A percentile compares a stretch with the other conserved stretches of the same genome.
Conservation (phyloP, 2,888 invertebrate species). For the Noctua fimbriata region DNA sequence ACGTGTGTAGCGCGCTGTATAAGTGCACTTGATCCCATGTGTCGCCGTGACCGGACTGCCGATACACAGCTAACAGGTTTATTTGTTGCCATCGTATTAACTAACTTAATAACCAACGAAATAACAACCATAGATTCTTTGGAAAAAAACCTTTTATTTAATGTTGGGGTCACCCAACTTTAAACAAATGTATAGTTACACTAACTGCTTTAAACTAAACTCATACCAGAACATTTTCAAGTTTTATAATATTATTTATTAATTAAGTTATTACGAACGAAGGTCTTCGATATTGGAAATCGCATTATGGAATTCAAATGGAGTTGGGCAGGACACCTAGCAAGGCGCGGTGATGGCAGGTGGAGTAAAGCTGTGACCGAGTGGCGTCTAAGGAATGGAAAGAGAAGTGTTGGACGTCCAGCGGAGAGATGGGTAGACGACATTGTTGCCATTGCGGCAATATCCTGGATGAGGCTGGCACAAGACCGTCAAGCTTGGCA, state of each 20-base stretch:
- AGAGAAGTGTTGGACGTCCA: too few species aligned
- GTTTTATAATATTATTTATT: not conserved
- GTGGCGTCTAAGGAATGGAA: too few species aligned
- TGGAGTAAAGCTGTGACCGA: too few species aligned
- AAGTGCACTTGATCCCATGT: constrained; percentile 87
- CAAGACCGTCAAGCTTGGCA: too few species aligned
- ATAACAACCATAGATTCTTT: constrained; percentile 20
- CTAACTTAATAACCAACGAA: constrained; percentile 53
- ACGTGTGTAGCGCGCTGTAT: constrained; percentile 70
- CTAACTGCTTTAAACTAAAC: not conserved
- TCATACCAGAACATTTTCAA: not conserved
- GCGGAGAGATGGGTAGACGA: too few species aligned
- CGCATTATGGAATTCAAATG: too few species aligned
- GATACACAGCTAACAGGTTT: constrained; percentile 85
- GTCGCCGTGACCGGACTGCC: constrained; percentile 86
- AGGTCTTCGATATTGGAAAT: too few species aligned
- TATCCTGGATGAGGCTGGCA: too few species aligned
- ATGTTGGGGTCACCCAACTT: not conserved
- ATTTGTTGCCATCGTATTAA: constrained; percentile 81
- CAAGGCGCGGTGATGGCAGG: too few species aligned
- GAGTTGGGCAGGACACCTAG: too few species aligned
- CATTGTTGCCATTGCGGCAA: too few species aligned
- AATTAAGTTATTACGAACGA: not conserved
- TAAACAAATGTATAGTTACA: not conserved
- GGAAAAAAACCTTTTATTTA: not conserved